These are phyloP conservation scores for Seira sanloemensis DNA, from an alignment of 2,888 invertebrate species.

Conservation along the genomic window DNA sequence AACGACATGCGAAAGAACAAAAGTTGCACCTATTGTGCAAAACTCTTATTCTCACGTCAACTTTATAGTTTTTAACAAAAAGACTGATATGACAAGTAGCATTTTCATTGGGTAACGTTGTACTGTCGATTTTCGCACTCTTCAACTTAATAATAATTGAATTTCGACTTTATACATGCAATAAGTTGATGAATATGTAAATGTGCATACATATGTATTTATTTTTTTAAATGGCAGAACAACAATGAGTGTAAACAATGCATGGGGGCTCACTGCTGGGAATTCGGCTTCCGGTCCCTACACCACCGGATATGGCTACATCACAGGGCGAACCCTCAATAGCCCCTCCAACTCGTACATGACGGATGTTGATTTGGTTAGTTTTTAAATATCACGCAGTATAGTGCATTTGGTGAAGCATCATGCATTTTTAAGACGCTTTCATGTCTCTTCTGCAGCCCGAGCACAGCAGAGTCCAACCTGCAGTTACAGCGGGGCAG, in stretches of 20 bases:
- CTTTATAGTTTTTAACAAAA: too few relatives aligned
- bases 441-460: too few relatives aligned
- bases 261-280: conserved; percentile 45
- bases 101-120: too few relatives aligned
- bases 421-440: not conserved
- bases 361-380: conserved; percentile 36
- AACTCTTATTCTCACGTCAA: too few relatives aligned
- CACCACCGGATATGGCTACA: conserved; percentile 45
- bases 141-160: too few relatives aligned
- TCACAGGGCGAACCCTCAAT: conserved; percentile 21
- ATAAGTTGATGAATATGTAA: too few relatives aligned
- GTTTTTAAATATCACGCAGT: not conserved
- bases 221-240: conserved; percentile 1
- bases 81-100: too few relatives aligned
- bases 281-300: conserved; percentile 41
- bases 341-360: conserved; percentile 11
- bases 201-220: not conserved
- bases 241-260: conserved; percentile 30
- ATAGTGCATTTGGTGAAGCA: too few relatives aligned
- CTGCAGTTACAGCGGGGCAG: not conserved
- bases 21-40: too few relatives aligned
- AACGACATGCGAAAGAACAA: too few relatives aligned
- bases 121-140: too few relatives aligned
- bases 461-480: not conserved
- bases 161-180: too few relatives aligned